Evolutionary conservation across 2,888 invertebrate species (phyloP).

Genomic region (Griposia aprilina): DNA sequence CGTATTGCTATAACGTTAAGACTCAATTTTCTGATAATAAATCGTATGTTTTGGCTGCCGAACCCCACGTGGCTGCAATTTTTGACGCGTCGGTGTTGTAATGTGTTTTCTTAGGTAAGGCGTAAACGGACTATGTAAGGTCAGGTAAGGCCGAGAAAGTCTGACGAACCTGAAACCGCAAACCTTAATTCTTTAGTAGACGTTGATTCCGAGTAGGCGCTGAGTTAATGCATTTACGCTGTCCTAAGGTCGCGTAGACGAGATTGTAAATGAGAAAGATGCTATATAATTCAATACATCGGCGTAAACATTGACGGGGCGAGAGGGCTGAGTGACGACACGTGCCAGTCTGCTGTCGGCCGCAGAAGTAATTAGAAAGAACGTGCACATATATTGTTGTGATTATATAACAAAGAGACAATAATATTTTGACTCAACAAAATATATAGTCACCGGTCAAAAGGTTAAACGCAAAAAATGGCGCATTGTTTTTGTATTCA

Average conservation of each 20-base stretch:
- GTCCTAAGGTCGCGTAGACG: background rate
- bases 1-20: background rate
- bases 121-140: no score
- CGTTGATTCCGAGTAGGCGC: background rate
- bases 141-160: no score
- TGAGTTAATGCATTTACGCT: background rate
- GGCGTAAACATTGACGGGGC: background rate
- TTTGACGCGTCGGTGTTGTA: background rate
- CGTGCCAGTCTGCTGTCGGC: background rate
- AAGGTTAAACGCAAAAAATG: constrained; percentile 33
- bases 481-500: constrained; percentile 22
- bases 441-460: constrained; percentile 20
- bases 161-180: no score
- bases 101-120: no score
- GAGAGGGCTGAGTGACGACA: background rate
- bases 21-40: background rate
- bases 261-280: no score
- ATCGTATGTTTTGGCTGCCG: background rate
- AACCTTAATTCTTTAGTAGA: no score
- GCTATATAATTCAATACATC: background rate
- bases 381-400: constrained; percentile 1
- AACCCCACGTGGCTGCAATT: background rate
- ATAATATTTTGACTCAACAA: constrained; percentile 22
- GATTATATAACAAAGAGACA: constrained; percentile 14
- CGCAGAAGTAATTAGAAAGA: constrained; percentile 15